Conservation (phyloP, 1,140 invertebrate genomes). For the Macrostomum lignano region DNA sequence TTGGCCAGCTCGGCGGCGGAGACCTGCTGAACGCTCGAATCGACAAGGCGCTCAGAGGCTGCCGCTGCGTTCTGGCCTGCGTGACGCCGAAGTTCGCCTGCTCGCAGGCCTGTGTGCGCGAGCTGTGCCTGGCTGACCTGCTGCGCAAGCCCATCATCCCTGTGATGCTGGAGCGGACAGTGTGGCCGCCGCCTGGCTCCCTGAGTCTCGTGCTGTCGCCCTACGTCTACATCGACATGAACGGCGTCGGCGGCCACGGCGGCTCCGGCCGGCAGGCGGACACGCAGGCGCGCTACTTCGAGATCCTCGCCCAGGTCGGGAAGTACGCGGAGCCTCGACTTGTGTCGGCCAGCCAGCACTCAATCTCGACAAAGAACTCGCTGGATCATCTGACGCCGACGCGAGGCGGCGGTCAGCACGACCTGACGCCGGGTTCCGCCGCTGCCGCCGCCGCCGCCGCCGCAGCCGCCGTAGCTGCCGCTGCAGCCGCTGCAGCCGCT, state of each 20-base stretch:
- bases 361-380: no score
- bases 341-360: no score
- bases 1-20: slow-evolving; percentile 28
- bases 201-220: slow-evolving; percentile 27
- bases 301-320: slow-evolving; percentile 19
- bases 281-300: slow-evolving; percentile 23
- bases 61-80: slow-evolving; percentile 23
- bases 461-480: no score
- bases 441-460: no score
- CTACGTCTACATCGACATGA: slow-evolving; percentile 28
- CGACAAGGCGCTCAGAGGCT: slow-evolving; percentile 24
- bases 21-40: slow-evolving; percentile 27
- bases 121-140: slow-evolving; percentile 27
- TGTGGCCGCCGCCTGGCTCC: slow-evolving; percentile 30
- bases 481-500: no score
- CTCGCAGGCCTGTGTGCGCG: slow-evolving; percentile 26
- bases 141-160: slow-evolving; percentile 29
- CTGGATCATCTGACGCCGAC: no score
- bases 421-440: no score
- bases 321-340: slow-evolving; percentile 9
- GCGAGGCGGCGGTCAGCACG: no score
- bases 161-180: slow-evolving; percentile 21
- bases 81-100: slow-evolving; percentile 27
- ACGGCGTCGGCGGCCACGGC: slow-evolving; percentile 30
- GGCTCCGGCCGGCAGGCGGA: slow-evolving; percentile 28